Conservation (phyloP, 64 coral and sea anemone species). For the Stichodactyla helianthus region DNA sequence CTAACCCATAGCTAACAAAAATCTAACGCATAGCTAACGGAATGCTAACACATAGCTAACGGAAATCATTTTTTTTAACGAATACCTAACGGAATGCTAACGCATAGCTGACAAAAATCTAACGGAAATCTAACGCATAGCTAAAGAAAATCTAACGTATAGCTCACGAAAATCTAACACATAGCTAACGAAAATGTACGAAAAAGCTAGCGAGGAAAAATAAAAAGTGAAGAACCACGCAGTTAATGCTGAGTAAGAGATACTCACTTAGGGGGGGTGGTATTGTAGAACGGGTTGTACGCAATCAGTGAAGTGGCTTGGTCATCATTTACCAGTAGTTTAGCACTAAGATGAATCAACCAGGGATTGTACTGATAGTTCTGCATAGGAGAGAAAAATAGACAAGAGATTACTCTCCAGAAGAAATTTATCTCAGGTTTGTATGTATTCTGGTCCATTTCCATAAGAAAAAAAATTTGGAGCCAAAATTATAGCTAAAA, state of each 20-base stretch:
- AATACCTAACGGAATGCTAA: background rate
- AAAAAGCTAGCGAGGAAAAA: background rate
- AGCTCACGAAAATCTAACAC: background rate
- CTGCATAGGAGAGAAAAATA: background rate
- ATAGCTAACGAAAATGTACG: background rate
- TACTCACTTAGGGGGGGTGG: constrained; percentile 65
- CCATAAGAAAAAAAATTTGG: background rate
- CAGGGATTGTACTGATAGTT: constrained; percentile 95
- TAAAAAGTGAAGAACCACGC: too few relatives aligned
- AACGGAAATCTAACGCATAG: background rate
- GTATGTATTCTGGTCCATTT: background rate
- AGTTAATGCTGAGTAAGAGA: background rate
- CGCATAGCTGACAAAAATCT: background rate
- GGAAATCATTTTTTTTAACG: too few relatives aligned
- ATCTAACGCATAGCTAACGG: background rate
- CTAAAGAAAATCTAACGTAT: background rate
- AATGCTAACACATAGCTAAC: background rate
- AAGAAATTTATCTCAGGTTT: background rate
- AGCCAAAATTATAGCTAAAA: background rate
- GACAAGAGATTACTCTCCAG: background rate
- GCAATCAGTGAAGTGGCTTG: constrained; percentile 75
- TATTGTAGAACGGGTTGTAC: constrained; percentile 79
- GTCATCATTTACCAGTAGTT: constrained; percentile 92
- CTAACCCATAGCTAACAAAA: background rate
- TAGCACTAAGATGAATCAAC: constrained; percentile 89